Base-by-base conservation (phyloP, 2,113 vertebrate species). In the Brachypodius melanocephalos region DNA sequence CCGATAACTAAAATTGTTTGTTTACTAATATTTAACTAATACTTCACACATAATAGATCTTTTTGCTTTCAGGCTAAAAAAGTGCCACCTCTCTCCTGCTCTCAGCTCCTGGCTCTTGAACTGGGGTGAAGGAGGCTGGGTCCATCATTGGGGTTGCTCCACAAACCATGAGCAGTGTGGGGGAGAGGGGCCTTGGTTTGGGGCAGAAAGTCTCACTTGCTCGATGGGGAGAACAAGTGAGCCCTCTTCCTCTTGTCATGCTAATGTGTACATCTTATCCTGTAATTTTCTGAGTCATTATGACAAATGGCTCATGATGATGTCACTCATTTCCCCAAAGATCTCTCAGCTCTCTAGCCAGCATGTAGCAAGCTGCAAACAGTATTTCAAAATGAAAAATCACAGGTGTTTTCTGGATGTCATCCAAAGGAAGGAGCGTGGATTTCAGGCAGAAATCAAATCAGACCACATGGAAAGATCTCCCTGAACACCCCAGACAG, bases 301-400 rank as follows among this genome's bases (percentile, higher is more conserved):
- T 89, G 71, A 96, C 73, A 93, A 97, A 91, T 84, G 85, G 78
- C 81, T 91, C 40, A 3, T 40, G 81, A 54, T 89, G 86, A 45
- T 84, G 87, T 78, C 94, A 77, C 85, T 92, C 78, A 29, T 90
- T 89, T 93, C 90, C 84, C 81, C 90, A 75, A 28, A 57, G 74
- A 72, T 62, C 63, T 51, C 73, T 72, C 18, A 74, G 45, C 72
- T 88, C 90, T 80, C 86, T 42, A 74, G 66, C 40, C 89, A 87
- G 91, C 58, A 31, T 26, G 66, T 32, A 82, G 79, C 69, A 85
- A 80, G 79, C 54, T 94, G 95, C 73, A 96, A 95, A 63, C 16
- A 46, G 43, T 40, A 71, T 74, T 93, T 96, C 84, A 62, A 87
- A 95, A 92, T 93, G 92, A 91, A 95, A 93, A 96, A 87, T 91